These are phyloP conservation scores for Isaurus tuberculatus DNA, from an alignment of 92 coral and sea anemone species.

Conservation along the genomic window DNA sequence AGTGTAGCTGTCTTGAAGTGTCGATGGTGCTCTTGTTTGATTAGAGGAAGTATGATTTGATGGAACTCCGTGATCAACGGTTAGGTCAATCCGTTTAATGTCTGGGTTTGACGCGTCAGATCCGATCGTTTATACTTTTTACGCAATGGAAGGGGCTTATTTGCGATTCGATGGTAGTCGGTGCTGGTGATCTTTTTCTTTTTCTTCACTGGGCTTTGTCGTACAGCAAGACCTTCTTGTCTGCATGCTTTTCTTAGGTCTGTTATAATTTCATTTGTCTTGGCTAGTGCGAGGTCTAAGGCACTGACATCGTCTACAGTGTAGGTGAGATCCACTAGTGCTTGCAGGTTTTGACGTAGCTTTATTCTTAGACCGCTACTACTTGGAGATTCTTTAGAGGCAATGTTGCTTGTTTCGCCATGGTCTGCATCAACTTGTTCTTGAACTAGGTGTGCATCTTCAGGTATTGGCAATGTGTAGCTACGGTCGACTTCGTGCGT, in stretches of 20 bases:
- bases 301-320: neutral
- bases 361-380: neutral
- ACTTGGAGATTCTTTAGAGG: neutral
- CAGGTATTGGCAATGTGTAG: neutral
- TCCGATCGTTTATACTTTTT: neutral
- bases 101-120: neutral
- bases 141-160: slow-evolving; percentile 1
- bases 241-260: neutral
- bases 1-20: neutral
- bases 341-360: neutral
- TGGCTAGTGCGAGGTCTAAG: slow-evolving; percentile 3
- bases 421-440: neutral
- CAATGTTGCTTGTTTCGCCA: neutral
- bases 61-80: neutral
- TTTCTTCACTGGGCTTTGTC: neutral
- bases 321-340: neutral
- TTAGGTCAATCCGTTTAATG: neutral
- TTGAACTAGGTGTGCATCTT: neutral
- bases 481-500: neutral
- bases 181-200: neutral
- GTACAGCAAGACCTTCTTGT: slow-evolving; percentile 1
- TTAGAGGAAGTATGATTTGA: neutral
- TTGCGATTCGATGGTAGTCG: neutral
- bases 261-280: neutral
- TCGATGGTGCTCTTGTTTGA: slow-evolving; percentile 12